Evolutionary conservation across 1,140 invertebrate genomes (phyloP).

Genomic region (Eupeodes corollae): DNA sequence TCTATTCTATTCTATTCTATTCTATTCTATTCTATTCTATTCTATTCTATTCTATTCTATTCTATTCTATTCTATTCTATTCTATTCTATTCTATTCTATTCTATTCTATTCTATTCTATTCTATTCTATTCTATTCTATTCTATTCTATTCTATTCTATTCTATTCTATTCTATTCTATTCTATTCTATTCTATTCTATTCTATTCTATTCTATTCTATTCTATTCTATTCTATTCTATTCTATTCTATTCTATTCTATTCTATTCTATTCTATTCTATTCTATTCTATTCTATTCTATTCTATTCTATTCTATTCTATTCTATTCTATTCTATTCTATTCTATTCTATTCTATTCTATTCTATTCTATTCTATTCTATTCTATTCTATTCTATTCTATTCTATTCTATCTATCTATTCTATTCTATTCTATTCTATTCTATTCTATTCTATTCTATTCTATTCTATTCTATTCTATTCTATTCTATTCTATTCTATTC

Average conservation of each 20-base stretch:
- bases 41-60: not conserved
- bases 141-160: not conserved
- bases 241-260: conserved; percentile 1
- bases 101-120: conserved; percentile 1
- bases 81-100: not conserved
- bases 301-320: not conserved
- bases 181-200: conserved; percentile 1
- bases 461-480: conserved; percentile 1
- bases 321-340: not conserved
- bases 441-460: conserved; percentile 1
- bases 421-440: conserved; percentile 1
- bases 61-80: conserved; percentile 1
- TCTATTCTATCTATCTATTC: not conserved
- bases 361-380: conserved; percentile 1
- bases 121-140: not conserved
- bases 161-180: not conserved
- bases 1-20: conserved; percentile 1
- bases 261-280: not conserved
- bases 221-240: not conserved
- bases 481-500: not conserved
- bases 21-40: conserved; percentile 1
- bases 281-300: conserved; percentile 1
- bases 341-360: conserved; percentile 1
- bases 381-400: not conserved
- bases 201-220: not conserved